Conservation (phyloP, 2,113 vertebrate genomes). For the Bubo scandiacus region DNA sequence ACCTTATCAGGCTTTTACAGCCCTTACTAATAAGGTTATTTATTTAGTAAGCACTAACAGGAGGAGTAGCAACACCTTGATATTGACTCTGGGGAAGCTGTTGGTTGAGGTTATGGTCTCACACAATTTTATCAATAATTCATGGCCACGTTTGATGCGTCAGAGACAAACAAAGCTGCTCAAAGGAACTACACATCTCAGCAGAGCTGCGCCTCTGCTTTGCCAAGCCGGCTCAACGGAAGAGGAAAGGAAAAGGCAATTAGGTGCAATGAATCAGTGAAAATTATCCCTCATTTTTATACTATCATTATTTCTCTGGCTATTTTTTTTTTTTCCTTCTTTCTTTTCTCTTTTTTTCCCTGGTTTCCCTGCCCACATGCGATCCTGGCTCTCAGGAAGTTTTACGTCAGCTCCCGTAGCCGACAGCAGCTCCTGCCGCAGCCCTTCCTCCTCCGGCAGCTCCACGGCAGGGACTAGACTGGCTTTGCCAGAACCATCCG, state of each 20-base stretch:
- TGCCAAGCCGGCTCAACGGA: background rate
- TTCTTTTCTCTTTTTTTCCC: background rate
- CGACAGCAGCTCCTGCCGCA: background rate
- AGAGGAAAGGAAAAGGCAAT: background rate
- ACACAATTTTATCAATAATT: background rate
- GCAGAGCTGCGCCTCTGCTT: background rate
- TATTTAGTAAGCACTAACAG: conserved; percentile 51
- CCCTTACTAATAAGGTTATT: conserved; percentile 53
- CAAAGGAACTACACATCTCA: background rate
- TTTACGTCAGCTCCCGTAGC: background rate
- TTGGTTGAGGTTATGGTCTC: background rate
- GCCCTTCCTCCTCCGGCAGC: background rate
- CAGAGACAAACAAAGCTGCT: background rate
- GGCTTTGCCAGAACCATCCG: background rate
- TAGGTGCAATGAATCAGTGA: background rate
- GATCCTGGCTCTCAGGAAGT: background rate
- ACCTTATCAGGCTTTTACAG: conserved; percentile 63
- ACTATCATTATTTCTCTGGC: background rate
- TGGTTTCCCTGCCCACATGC: background rate
- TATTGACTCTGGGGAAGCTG: background rate
- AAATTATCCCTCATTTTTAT: background rate
- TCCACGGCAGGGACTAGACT: background rate
- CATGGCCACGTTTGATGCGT: background rate
- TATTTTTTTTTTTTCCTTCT: background rate
- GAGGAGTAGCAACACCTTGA: conserved; percentile 38